These are phyloP conservation scores for Sturnus vulgaris DNA, from an alignment of 2,113 vertebrate genomes.

Conservation along the genomic window DNA sequence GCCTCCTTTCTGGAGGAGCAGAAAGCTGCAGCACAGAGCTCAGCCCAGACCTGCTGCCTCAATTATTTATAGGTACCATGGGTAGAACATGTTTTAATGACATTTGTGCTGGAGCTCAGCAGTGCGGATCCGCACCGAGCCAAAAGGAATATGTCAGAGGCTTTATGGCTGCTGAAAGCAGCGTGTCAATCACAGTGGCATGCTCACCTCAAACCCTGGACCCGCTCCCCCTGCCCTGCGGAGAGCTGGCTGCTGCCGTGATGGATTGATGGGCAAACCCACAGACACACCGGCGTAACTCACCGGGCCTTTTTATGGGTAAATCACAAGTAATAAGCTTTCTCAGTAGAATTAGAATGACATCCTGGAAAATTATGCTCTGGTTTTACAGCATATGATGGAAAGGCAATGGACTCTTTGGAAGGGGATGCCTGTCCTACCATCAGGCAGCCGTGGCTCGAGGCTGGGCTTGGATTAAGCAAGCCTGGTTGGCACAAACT, in stretches of 20 bases:
- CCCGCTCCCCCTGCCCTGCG: not conserved
- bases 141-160: conserved; percentile 34
- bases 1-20: not conserved
- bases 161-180: not conserved
- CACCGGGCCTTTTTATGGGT: conserved; percentile 2
- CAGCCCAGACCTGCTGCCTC: conserved; percentile 24
- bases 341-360: conserved; percentile 50
- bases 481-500: not conserved
- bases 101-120: conserved; percentile 47
- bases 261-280: conserved; percentile 30
- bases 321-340: conserved; percentile 59
- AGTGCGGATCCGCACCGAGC: not conserved
- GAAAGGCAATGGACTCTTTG: not conserved
- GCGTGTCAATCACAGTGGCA: conserved; percentile 19
- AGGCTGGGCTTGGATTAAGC: not conserved
- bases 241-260: not conserved
- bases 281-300: not conserved
- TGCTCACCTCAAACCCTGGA: not conserved
- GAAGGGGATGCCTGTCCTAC: not conserved
- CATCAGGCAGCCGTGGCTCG: not conserved
- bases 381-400: not conserved
- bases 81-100: conserved; percentile 49
- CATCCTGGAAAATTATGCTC: conserved; percentile 54
- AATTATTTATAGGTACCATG: conserved; percentile 59
- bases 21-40: not conserved